Evolutionary conservation across 2,888 invertebrate species (phyloP), one percentile per base, ranked within the genome.

Genomic region (Agonopterix alstromeriana): DNA sequence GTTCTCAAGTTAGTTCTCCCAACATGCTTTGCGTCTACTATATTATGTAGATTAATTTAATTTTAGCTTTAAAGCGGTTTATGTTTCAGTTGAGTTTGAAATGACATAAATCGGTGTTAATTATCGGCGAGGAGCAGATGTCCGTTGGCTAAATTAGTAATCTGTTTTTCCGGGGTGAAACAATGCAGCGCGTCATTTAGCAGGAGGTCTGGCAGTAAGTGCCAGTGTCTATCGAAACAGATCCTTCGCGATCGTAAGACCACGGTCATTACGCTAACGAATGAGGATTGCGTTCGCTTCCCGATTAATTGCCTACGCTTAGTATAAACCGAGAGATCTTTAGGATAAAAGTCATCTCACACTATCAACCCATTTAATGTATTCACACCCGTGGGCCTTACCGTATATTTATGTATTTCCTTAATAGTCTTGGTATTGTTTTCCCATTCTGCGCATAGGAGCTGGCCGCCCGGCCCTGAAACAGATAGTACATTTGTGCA

Each of bases 161-260:
- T 66, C 69, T 70, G 67, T 63, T 60, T 60, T 49, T 58, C 57
- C 51, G 27, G 55, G 53, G 54, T 63, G 67, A 67, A 63, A 72
- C 69, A 70, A 67, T 71, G 76, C 70, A 61, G 60, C 72, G 72
- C 68, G 45, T 65, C 75, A 83, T 82, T 85, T 70, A 73, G 67
- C 77, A 65, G 61, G 66, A 69, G 69, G 70, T 67, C 80, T 82
- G 82, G 67, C 53, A 62, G 61, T 78, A 76, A 82, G 71, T 74
- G 70, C 63, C 67, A 57, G 61, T 67, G 68, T 73, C 73, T 73
- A 70, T 63, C 57, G 60, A 64, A 65, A 72, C 70, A 72, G 71
- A 71, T 67, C 63, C 62, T 65, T 57, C 57, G 63, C 62, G 64
- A 65, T 68, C 61, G 62, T 73, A 70, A 72, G 59, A 60, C 64